These are phyloP conservation scores for Fregetta grallaria DNA, from an alignment of 2,113 vertebrate genomes.

Conservation along the genomic window DNA sequence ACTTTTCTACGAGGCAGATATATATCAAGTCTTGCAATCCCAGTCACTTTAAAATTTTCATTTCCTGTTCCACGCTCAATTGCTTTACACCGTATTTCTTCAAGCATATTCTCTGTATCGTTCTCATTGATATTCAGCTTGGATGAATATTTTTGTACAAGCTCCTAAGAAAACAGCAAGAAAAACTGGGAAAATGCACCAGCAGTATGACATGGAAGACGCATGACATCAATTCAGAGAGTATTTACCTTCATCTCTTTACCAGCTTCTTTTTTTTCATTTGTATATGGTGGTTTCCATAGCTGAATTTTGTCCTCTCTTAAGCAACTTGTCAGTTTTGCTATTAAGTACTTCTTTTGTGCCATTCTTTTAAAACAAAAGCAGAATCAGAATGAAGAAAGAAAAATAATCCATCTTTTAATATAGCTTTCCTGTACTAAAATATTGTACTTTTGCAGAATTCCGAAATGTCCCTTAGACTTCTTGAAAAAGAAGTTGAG, in stretches of 20 bases:
- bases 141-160: conserved; percentile 81
- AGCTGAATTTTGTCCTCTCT: conserved; percentile 89
- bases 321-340: conserved; percentile 85
- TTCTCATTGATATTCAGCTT: conserved; percentile 70
- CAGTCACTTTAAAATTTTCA: conserved; percentile 81
- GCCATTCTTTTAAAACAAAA: conserved; percentile 78
- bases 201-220: background rate
- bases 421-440: background rate
- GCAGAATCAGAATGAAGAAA: background rate
- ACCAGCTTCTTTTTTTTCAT: conserved; percentile 75
- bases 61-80: conserved; percentile 85
- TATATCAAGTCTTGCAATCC: conserved; percentile 87
- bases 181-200: background rate
- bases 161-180: conserved; percentile 73
- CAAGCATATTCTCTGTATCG: conserved; percentile 80
- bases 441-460: background rate
- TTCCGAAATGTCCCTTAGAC: no score
- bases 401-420: background rate
- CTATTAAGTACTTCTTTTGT: conserved; percentile 82
- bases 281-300: conserved; percentile 89
- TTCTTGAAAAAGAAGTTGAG: background rate
- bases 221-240: background rate
- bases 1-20: conserved; percentile 81
- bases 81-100: conserved; percentile 84
- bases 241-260: conserved; percentile 79